Percentiles rank a stretch among this genome's conserved stretches.
Conservation (phyloP, 2,113 vertebrate genomes). For the Xiphophorus maculatus region DNA sequence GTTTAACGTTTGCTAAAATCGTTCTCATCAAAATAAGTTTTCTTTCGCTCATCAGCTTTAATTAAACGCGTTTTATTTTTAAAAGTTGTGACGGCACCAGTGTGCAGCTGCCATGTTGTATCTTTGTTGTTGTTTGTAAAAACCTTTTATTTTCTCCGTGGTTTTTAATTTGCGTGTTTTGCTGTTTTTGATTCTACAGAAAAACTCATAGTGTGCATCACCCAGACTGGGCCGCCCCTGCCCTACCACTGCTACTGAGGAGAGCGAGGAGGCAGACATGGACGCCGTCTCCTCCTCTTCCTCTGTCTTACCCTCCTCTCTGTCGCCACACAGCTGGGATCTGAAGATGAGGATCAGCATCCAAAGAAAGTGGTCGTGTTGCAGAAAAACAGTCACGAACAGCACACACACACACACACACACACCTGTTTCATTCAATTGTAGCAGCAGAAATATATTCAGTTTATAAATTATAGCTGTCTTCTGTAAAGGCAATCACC, state of each 20-base stretch:
- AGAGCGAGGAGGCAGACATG: constrained; percentile 52
- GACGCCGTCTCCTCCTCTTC: constrained; percentile 41
- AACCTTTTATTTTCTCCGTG: not conserved
- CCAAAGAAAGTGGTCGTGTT: constrained; percentile 75
- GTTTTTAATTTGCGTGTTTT: not conserved
- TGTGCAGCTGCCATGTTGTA: constrained; percentile 45
- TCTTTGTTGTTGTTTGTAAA: constrained; percentile 17
- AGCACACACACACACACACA: constrained; percentile 18
- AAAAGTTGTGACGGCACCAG: constrained; percentile 42
- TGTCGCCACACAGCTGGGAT: constrained; percentile 44
- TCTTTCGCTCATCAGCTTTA: not conserved
- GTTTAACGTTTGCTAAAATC: not conserved
- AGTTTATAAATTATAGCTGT: constrained; percentile 66
- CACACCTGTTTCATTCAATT: constrained; percentile 53
- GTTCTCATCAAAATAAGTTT: not conserved
- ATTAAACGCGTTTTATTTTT: not conserved
- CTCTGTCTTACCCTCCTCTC: constrained; percentile 4
- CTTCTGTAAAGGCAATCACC: constrained; percentile 72
- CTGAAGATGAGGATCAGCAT: constrained; percentile 57
- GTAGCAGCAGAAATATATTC: constrained; percentile 73
- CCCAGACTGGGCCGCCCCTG: constrained; percentile 74
- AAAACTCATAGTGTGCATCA: constrained; percentile 84
- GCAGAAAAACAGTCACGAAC: constrained; percentile 37
- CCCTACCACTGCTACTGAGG: constrained; percentile 82
- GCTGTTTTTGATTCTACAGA: constrained; percentile 59